Conservation (phyloP, 2,113 vertebrate species). For the Ptilonorhynchus violaceus region DNA sequence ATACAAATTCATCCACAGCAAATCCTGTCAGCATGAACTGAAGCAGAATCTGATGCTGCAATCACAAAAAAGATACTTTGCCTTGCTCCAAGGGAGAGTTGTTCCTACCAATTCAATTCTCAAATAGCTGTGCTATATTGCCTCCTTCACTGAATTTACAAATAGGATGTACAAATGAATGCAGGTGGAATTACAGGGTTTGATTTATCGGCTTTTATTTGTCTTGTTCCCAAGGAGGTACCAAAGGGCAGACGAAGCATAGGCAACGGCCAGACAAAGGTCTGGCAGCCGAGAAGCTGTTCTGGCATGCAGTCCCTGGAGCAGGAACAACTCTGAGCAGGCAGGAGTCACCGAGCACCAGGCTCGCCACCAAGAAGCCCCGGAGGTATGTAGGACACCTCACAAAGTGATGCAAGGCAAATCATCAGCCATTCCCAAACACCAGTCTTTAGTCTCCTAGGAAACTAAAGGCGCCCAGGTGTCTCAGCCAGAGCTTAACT, state of each 20-base stretch:
- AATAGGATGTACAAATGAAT: not conserved
- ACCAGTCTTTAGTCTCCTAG: not conserved
- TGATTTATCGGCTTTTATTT: not conserved
- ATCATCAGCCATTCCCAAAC: not conserved
- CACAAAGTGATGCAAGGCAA: not conserved
- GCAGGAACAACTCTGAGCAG: not conserved
- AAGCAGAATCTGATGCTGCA: not conserved
- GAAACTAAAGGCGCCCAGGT: not conserved
- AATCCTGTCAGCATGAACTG: not conserved
- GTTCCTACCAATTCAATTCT: not conserved
- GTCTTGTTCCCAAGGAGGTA: not conserved
- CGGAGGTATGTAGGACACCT: not conserved
- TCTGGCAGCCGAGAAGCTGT: not conserved
- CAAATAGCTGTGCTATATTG: not conserved
- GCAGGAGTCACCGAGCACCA: fast-evolving
- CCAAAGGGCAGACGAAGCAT: fast-evolving
- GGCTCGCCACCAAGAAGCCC: not conserved
- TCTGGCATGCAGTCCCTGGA: not conserved
- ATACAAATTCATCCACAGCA: not conserved
- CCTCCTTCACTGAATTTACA: not conserved
- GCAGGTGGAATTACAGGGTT: not conserved
- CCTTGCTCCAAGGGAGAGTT: not conserved
- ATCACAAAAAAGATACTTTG: not conserved
- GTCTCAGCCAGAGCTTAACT: not conserved
- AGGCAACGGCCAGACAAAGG: not conserved